Percentiles rank a stretch among this genome's conserved stretches.
phyloP scores from a whole-genome alignment of 2,113 vertebrate species.

The Picathartes gymnocephalus region DNA sequence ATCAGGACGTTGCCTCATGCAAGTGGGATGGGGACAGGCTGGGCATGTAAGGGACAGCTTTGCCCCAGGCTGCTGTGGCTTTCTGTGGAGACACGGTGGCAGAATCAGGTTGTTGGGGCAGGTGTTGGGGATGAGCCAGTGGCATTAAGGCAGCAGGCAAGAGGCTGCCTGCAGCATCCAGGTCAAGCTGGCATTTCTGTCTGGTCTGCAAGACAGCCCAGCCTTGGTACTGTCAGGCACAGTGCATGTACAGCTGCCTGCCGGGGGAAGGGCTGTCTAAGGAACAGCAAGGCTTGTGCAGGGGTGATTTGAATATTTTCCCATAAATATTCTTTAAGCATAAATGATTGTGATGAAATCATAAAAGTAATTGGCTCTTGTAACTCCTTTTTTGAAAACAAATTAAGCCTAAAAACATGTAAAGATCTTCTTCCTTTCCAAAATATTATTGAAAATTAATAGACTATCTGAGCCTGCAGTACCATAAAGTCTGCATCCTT shows the following conservation, averaged over 20 bases:
- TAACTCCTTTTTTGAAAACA: not conserved
- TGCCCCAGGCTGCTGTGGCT: not conserved
- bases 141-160: not conserved
- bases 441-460: constrained; percentile 47
- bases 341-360: not conserved
- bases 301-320: not conserved
- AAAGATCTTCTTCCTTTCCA: not conserved
- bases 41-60: not conserved
- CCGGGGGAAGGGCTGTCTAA: not conserved
- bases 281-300: not conserved
- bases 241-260: not conserved
- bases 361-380: not conserved
- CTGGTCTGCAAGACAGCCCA: not conserved
- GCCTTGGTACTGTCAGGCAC: not conserved
- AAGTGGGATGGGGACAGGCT: not conserved
- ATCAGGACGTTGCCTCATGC: not conserved
- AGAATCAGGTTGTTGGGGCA: not conserved
- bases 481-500: not conserved
- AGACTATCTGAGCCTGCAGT: constrained; percentile 23
- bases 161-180: not conserved
- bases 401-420: not conserved
- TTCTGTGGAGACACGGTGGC: not conserved
- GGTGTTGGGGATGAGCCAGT: not conserved
- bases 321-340: not conserved
- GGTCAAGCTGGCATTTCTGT: not conserved